Conservation (phyloP, 2,888 invertebrate genomes). For the Drosophila affinis region DNA sequence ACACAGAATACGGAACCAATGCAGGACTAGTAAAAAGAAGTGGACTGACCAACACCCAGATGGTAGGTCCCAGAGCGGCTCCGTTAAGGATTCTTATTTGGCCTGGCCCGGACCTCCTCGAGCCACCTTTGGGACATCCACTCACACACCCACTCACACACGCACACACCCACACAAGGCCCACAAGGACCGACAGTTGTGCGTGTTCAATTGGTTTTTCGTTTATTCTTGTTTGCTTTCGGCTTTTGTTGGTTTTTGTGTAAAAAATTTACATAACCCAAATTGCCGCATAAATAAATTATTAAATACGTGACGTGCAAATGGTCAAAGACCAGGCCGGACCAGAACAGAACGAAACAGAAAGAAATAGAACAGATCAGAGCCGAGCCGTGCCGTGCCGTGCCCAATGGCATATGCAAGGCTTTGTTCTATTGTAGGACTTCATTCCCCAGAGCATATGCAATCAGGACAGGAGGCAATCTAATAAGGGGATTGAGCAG, state of each 20-base stretch:
- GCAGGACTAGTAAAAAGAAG: neutral
- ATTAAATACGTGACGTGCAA: slow-evolving; percentile 72
- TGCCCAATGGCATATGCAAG: slow-evolving; percentile 30
- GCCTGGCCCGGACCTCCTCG: neutral
- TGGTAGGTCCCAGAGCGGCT: neutral
- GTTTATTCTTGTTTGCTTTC: slow-evolving; percentile 21
- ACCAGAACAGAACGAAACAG: neutral
- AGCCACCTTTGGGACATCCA: slow-evolving; percentile 8
- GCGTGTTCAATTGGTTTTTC: slow-evolving; percentile 71
- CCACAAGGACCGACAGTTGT: slow-evolving; percentile 28
- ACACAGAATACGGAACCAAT: neutral
- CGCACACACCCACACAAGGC: slow-evolving; percentile 3
- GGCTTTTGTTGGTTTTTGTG: slow-evolving; percentile 45
- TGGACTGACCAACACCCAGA: slow-evolving; percentile 22
- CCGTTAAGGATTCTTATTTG: slow-evolving; percentile 8
- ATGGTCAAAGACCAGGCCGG: slow-evolving; percentile 23
- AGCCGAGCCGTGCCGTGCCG: neutral
- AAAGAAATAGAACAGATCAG: neutral
- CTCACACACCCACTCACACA: neutral
- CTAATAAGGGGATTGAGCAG: slow-evolving; percentile 36
- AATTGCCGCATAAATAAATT: slow-evolving; percentile 78
- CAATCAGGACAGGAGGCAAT: slow-evolving; percentile 38
- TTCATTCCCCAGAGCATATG: slow-evolving; percentile 33
- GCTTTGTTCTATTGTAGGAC: slow-evolving; percentile 28
- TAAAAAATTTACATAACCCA: slow-evolving; percentile 78